These are phyloP conservation scores for Axis porcinus DNA, from an alignment of 2,113 vertebrate species.

Conservation along the genomic window DNA sequence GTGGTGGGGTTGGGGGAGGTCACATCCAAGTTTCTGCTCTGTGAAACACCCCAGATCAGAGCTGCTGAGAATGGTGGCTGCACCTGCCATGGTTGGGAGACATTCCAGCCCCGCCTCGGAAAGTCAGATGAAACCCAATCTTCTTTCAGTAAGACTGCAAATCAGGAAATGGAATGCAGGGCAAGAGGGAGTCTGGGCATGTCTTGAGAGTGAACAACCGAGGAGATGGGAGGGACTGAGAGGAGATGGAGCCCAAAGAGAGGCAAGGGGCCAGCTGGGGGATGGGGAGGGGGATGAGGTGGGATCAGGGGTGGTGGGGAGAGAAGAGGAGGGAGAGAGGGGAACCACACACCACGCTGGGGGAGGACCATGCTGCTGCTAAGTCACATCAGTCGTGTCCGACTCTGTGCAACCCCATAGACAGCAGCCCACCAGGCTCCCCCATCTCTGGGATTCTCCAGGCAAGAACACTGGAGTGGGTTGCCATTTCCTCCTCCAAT, in stretches of 20 bases:
- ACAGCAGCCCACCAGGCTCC: not conserved
- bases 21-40: not conserved
- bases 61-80: not conserved
- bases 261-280: not conserved
- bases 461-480: not conserved
- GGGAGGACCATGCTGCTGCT: not conserved
- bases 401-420: not conserved
- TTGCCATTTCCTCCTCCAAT: no score
- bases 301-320: no score
- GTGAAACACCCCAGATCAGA: no score
- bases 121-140: not conserved
- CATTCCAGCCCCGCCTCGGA: not conserved
- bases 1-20: not conserved
- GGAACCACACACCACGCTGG: rapidly evolving
- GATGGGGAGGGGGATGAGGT: not conserved
- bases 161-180: rapidly evolving
- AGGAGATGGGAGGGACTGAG: not conserved
- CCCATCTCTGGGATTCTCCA: not conserved
- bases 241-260: not conserved
- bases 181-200: not conserved
- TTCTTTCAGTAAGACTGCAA: not conserved
- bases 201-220: not conserved
- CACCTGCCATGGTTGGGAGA: no score
- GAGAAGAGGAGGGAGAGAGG: not conserved
- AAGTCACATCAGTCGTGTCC: not conserved